Base-by-base conservation (phyloP, 2,113 vertebrate species). In the Orthochromis indermauri region DNA sequence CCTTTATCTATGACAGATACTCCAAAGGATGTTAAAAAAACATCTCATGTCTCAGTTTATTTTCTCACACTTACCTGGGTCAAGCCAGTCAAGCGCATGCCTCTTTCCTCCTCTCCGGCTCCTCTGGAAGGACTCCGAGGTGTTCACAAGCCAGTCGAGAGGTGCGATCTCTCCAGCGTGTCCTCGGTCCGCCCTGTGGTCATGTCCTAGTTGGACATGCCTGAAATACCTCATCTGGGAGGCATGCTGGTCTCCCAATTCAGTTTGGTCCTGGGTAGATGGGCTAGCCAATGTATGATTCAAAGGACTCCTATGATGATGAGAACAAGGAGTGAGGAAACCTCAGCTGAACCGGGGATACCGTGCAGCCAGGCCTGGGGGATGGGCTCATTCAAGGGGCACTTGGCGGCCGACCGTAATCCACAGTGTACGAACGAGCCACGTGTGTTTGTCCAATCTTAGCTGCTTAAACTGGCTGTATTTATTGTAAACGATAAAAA, bases 371-470 rank as follows among this genome's bases (percentile, higher is more conserved):
- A 16, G 68, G 40, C 21, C 37, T 26, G 13, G 66, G 71, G 16
- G 42, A 19, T 0, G 24, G 24, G 24, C 24, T 47, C 24, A 7
- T 76, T 49, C 40, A 1, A 7, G 8, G 21, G 21, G 13, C n/a
- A 24, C 13, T 42, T 71, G 37, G 13, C 6, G 9, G 8, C 14
- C 14, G 2, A 2, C 37, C 0, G 2, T 45, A 45, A 26, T 24
- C 68, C 28, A 35, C 14, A 16, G 40, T 45, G 14, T 26, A 45
- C 5, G 4, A 42, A 7, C 1, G 21, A 73, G 68, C 21, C 68
- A 28, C 13, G 4, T 45, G 66, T 16, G 8, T 73, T 24, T 73
- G 42, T 28, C 71, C 42, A 19, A 11, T 31, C 40, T 8, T 76
- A 49, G 24, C 26, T 78, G 1, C 16, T 78, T 49, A 31, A 1